Conservation (phyloP, 2,797 vertebrate genomes). For the Gymnocypris eckloni region DNA sequence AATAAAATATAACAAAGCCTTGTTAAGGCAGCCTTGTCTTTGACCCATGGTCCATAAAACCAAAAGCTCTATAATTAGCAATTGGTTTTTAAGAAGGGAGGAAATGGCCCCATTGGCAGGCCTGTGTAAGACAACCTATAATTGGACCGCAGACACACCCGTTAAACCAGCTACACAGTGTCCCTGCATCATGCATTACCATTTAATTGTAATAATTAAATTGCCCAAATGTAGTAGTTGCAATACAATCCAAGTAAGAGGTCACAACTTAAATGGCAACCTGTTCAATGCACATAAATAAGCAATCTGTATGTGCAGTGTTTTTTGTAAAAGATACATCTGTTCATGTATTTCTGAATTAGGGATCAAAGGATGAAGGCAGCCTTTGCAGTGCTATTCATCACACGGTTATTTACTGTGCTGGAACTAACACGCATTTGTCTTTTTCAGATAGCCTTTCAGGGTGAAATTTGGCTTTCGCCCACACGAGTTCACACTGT, state of each 20-base stretch:
- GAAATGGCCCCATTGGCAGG: constrained; percentile 46
- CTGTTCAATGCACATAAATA: constrained; percentile 33
- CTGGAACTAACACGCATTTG: constrained; percentile 28
- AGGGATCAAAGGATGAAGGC: constrained; percentile 38
- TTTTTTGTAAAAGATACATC: constrained; percentile 8
- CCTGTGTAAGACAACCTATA: constrained; percentile 56
- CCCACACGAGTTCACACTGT: constrained; percentile 61
- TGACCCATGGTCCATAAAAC: constrained; percentile 52
- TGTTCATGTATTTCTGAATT: constrained; percentile 27
- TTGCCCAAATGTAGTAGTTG: constrained; percentile 31
- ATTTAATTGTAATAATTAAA: constrained; percentile 48
- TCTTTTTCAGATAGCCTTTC: constrained; percentile 54
- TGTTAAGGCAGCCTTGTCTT: constrained; percentile 21
- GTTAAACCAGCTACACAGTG: constrained; percentile 38
- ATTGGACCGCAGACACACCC: constrained; percentile 45
- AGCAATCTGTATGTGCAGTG: neutral
- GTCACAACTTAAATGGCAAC: constrained; percentile 1
- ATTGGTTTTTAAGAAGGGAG: constrained; percentile 46
- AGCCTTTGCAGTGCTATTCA: constrained; percentile 20
- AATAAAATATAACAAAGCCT: constrained; percentile 26
- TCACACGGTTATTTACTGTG: neutral
- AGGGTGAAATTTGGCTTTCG: constrained; percentile 60
- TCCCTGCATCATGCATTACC: constrained; percentile 43
- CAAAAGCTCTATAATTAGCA: constrained; percentile 42
- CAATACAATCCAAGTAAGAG: constrained; percentile 36